Percentiles rank a stretch among this genome's conserved stretches.
These are phyloP conservation scores for Myotis pilosus DNA, from an alignment of 2,797 vertebrate genomes.

Conservation along the genomic window DNA sequence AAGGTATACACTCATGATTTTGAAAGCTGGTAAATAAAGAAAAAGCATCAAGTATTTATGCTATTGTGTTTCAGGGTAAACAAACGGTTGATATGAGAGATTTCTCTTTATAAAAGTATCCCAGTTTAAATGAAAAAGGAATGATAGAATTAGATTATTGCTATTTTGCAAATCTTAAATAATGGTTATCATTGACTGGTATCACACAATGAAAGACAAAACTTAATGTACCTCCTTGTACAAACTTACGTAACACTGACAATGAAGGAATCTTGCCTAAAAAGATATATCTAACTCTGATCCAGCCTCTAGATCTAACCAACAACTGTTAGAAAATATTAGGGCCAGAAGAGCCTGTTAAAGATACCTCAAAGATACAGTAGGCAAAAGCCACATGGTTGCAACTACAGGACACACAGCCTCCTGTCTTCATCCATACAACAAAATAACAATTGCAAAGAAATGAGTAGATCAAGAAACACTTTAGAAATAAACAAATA, in stretches of 20 bases:
- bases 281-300: neutral
- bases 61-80: neutral
- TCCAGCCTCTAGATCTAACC: neutral
- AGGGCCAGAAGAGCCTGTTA: neutral
- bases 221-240: neutral
- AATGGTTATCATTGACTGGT: neutral
- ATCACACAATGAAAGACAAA: neutral
- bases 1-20: neutral
- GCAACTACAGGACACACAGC: neutral
- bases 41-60: neutral
- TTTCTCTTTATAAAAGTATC: neutral
- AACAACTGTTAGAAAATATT: neutral
- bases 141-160: neutral
- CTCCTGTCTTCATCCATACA: neutral
- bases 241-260: neutral
- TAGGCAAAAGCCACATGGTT: neutral
- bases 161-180: neutral
- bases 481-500: neutral
- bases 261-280: neutral
- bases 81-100: neutral
- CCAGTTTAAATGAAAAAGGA: neutral
- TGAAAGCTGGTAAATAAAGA: neutral
- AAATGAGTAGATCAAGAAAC: neutral
- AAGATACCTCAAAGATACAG: neutral
- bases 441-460: neutral